Conservation (phyloP, 2,113 vertebrate species). For the Oncorhynchus nerka region DNA sequence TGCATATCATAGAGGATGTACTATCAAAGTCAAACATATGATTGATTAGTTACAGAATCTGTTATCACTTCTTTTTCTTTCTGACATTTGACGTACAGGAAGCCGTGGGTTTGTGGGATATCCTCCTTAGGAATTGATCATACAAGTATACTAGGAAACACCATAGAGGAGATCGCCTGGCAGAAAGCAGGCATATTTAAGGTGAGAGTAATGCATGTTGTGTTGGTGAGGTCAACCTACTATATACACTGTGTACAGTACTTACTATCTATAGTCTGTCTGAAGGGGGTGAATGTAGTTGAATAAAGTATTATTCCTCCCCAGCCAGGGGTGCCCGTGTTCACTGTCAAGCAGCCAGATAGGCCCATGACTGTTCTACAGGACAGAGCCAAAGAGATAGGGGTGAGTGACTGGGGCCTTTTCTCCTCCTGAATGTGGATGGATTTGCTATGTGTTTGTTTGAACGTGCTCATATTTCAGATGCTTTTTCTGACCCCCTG, state of each 20-base stretch:
- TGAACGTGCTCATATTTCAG: neutral
- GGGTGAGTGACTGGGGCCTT: conserved; percentile 65
- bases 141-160: conserved; percentile 85
- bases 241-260: neutral
- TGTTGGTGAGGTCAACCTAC: neutral
- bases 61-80: neutral
- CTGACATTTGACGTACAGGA: conserved; percentile 57
- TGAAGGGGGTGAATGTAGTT: no score
- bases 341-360: conserved; percentile 78
- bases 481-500: conserved; percentile 1
- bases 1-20: neutral
- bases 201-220: conserved; percentile 58
- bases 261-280: neutral
- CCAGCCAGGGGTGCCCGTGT: conserved; percentile 80
- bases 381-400: conserved; percentile 71
- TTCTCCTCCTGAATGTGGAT: neutral
- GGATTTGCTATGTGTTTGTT: neutral
- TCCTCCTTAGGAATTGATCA: conserved; percentile 85
- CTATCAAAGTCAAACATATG: neutral
- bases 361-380: conserved; percentile 75
- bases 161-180: conserved; percentile 87
- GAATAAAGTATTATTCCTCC: neutral
- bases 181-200: conserved; percentile 93
- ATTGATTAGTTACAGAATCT: neutral
- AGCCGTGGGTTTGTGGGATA: conserved; percentile 82